A percentile compares a stretch with the other conserved stretches of the same genome.
phyloP scores from a whole-genome alignment of 2,113 vertebrate genomes.

The Solenodon paradoxus region DNA sequence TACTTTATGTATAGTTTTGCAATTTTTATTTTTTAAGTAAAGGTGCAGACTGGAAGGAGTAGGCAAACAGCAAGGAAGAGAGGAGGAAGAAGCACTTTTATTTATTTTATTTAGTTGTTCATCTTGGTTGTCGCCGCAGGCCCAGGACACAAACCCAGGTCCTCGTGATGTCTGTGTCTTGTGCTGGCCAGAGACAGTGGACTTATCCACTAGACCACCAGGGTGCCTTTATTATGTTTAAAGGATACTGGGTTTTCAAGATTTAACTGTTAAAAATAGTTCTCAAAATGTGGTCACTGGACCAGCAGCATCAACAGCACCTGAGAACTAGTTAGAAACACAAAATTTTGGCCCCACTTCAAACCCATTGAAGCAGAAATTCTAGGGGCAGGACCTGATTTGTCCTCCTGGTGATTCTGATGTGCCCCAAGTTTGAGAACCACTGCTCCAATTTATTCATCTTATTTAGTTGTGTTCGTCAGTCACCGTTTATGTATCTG shows the following conservation, averaged over 20 bases:
- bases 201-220: too few species aligned
- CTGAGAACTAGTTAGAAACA: neutral
- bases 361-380: neutral
- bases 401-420: neutral
- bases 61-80: too few species aligned
- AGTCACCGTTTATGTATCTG: neutral
- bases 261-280: neutral
- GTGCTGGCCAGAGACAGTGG: too few species aligned
- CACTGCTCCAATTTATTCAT: neutral
- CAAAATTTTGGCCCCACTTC: neutral
- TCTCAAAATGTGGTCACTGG: neutral
- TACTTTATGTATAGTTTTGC: neutral
- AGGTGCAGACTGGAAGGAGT: too few species aligned
- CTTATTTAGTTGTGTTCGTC: neutral
- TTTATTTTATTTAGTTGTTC: too few species aligned
- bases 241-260: neutral
- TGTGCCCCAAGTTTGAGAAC: neutral
- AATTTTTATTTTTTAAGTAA: too few species aligned
- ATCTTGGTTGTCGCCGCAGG: too few species aligned
- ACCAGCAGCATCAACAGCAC: neutral
- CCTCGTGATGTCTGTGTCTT: too few species aligned
- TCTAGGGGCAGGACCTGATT: neutral
- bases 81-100: too few species aligned
- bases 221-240: neutral
- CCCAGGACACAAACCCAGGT: too few species aligned